Conservation (phyloP, 2,113 vertebrate species). For the Myocastor coypus region DNA sequence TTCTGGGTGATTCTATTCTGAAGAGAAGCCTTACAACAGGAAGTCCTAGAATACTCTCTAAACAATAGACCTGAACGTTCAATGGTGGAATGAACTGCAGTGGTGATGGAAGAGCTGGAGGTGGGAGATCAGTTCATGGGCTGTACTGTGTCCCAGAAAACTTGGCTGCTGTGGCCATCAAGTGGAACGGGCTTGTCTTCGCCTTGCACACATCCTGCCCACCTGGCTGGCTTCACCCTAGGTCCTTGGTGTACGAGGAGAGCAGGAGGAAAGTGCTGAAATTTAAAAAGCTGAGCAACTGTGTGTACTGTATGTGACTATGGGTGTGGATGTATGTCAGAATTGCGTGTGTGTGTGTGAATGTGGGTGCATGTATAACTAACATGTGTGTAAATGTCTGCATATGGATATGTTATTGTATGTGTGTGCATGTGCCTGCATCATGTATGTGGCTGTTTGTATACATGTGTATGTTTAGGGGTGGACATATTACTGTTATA, state of each 20-base stretch:
- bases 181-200: no score
- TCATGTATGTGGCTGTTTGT: not conserved
- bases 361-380: not conserved
- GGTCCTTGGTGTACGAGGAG: not conserved
- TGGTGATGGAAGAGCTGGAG: rapidly evolving
- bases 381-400: not conserved
- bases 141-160: not conserved
- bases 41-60: not conserved
- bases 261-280: not conserved
- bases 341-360: not conserved
- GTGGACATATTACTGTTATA: not conserved
- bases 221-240: not conserved
- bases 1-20: not conserved
- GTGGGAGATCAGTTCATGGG: not conserved
- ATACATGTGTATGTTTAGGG: not conserved
- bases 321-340: not conserved
- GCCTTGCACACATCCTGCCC: not conserved
- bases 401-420: not conserved
- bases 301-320: not conserved
- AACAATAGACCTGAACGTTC: no score
- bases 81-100: rapidly evolving
- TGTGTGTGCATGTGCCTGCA: not conserved
- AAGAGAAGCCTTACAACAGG: not conserved
- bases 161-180: not conserved
- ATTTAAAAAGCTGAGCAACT: not conserved